A percentile compares a stretch with the other conserved stretches of the same genome.
Evolutionary conservation across 2,797 vertebrate species (phyloP).

Genomic region (Tangara arthus): DNA sequence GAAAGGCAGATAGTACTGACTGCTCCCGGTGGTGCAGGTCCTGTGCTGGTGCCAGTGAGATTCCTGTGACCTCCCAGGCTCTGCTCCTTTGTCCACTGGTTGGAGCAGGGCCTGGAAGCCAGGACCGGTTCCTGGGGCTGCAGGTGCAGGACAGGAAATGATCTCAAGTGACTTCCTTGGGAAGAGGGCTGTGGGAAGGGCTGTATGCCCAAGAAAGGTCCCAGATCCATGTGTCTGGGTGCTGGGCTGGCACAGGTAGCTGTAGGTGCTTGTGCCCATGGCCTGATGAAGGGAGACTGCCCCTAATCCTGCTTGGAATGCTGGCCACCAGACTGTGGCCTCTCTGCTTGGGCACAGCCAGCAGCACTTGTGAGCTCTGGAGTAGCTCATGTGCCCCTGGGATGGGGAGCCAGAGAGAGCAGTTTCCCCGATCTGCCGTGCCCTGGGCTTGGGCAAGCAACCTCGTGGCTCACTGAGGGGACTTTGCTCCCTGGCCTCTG

Average conservation of each 20-base stretch:
- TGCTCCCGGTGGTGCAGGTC: neutral
- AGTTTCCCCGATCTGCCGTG: neutral
- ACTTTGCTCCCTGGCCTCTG: slow-evolving; percentile 59
- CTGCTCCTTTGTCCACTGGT: neutral
- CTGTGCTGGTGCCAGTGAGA: neutral
- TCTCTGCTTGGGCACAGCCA: neutral
- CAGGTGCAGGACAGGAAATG: neutral
- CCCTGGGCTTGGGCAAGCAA: neutral
- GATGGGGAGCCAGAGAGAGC: neutral
- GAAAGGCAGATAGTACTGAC: accelerated
- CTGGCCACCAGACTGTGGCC: accelerated
- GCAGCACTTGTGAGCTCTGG: neutral
- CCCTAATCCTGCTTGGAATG: neutral
- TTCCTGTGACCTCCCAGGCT: neutral
- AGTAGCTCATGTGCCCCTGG: neutral
- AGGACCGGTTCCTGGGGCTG: neutral
- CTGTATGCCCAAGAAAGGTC: accelerated
- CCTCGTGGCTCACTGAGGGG: neutral
- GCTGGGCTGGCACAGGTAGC: neutral
- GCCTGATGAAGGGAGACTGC: neutral
- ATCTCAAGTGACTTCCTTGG: neutral
- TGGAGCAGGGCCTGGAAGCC: neutral
- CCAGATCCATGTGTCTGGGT: accelerated
- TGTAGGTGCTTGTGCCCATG: accelerated
- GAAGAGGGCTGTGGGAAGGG: neutral